Percentiles rank a stretch among this genome's conserved stretches.
These are phyloP conservation scores for Nothobranchius kuhntae DNA, from an alignment of 2,113 vertebrate species.

Conservation along the genomic window DNA sequence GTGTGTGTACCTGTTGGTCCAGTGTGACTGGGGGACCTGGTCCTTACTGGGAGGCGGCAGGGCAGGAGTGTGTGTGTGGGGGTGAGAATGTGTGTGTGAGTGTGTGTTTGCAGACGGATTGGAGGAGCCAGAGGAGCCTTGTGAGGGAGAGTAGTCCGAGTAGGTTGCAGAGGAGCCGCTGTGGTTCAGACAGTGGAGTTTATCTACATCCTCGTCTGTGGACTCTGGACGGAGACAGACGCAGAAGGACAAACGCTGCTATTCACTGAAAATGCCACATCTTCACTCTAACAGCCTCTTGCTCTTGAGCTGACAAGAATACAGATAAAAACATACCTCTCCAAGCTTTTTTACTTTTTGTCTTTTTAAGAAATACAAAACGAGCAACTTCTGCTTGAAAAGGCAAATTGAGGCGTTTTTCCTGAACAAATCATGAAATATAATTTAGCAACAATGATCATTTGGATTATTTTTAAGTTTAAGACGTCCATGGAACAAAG, in stretches of 20 bases:
- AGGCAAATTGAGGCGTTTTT: too few species aligned
- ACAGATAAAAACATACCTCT: too few species aligned
- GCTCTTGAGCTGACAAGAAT: not conserved
- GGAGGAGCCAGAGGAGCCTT: constrained; percentile 97
- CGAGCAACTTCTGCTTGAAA: too few species aligned
- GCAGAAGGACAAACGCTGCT: constrained; percentile 11
- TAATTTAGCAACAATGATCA: too few species aligned
- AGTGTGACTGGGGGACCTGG: constrained; percentile 90
- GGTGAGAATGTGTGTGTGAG: constrained; percentile 50
- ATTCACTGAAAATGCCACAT: constrained; percentile 36
- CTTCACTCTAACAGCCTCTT: constrained; percentile 9
- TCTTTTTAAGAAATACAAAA: too few species aligned
- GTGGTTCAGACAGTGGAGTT: constrained; percentile 98
- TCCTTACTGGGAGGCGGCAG: constrained; percentile 90
- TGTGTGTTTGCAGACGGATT: constrained; percentile 84
- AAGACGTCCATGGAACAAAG: too few species aligned
- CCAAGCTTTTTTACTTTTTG: too few species aligned
- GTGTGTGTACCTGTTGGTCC: constrained; percentile 92
- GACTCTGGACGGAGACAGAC: constrained; percentile 83
- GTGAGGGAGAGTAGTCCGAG: constrained; percentile 98
- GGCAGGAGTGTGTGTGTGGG: constrained; percentile 75
- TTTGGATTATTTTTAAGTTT: too few species aligned
- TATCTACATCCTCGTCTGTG: constrained; percentile 96
- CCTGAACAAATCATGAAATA: too few species aligned
- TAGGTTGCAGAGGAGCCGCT: constrained; percentile 99